Evolutionary conservation across 2,888 invertebrate genomes (phyloP).

Genomic region (Tigriopus californicus): DNA sequence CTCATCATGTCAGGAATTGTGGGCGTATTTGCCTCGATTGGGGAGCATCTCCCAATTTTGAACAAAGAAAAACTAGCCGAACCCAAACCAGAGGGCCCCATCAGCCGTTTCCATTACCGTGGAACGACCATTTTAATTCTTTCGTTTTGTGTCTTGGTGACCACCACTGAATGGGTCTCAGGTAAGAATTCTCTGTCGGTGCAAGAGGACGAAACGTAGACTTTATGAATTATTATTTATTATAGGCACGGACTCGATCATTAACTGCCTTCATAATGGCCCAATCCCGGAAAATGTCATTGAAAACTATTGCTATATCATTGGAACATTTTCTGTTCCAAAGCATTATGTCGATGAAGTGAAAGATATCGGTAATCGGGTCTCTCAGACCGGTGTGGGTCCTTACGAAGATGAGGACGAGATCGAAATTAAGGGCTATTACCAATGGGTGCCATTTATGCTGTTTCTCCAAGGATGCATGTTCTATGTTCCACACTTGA

Average conservation of each 20-base stretch:
- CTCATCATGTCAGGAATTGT: conserved; percentile 12
- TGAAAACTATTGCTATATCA: conserved; percentile 9
- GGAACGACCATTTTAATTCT: conserved; percentile 6
- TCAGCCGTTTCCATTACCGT: conserved; percentile 8
- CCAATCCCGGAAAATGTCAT: conserved; percentile 11
- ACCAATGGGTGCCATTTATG: conserved; percentile 16
- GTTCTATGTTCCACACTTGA: conserved; percentile 15
- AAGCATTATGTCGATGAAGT: conserved; percentile 12
- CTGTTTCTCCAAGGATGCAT: conserved; percentile 14
- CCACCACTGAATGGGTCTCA: conserved; percentile 14
- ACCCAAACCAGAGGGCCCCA: conserved; percentile 2
- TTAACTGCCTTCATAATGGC: conserved; percentile 8
- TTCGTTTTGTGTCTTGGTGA: conserved; percentile 9
- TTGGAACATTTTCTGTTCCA: conserved; percentile 14
- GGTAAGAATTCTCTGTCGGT: not conserved
- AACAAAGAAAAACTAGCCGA: not conserved
- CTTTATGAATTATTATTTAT: too few species aligned
- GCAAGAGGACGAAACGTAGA: too few species aligned
- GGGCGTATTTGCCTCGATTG: conserved; percentile 10
- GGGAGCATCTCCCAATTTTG: conserved; percentile 15
- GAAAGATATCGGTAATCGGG: not conserved
- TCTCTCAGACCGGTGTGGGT: conserved; percentile 12
- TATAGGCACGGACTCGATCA: not conserved
- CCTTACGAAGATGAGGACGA: conserved; percentile 6
- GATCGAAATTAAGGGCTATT: conserved; percentile 9